Evolutionary conservation across 2,888 invertebrate genomes (phyloP).

Genomic region (Folsomia candida): DNA sequence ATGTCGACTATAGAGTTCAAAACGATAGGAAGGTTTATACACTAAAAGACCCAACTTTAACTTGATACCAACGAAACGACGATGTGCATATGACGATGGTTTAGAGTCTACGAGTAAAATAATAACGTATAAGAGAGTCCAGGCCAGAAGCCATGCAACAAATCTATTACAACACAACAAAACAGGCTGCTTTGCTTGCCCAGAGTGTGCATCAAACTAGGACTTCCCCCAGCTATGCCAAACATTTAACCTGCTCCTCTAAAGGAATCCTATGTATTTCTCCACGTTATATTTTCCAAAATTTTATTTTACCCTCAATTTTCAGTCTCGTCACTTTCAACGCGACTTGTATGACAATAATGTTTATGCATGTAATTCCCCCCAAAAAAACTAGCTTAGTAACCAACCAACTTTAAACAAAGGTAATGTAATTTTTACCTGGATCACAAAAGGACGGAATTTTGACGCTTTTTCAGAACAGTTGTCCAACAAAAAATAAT

Average conservation of each 20-base stretch:
- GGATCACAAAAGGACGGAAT: not conserved
- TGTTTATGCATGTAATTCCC: too few relatives aligned
- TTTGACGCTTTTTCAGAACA: not conserved
- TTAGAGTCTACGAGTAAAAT: not conserved
- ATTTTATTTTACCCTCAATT: not conserved
- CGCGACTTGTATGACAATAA: too few relatives aligned
- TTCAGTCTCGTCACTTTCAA: not conserved
- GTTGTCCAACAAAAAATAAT: not conserved
- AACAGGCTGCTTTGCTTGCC: not conserved
- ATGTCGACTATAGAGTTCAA: not conserved
- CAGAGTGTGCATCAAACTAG: constrained; percentile 18
- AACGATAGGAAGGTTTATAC: too few relatives aligned
- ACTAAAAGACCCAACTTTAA: not conserved
- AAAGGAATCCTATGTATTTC: not conserved
- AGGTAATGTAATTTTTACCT: not conserved
- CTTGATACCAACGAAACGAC: not conserved
- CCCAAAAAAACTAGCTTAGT: too few relatives aligned
- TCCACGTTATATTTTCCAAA: not conserved
- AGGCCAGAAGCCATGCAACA: not conserved
- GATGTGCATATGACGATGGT: not conserved
- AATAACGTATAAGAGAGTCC: not conserved
- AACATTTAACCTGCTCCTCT: constrained; percentile 47
- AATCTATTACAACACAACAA: not conserved
- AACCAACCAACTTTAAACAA: too few relatives aligned
- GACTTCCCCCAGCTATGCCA: constrained; percentile 50